Conservation (phyloP, 2,888 invertebrate genomes). For the Lasiommata megera region DNA sequence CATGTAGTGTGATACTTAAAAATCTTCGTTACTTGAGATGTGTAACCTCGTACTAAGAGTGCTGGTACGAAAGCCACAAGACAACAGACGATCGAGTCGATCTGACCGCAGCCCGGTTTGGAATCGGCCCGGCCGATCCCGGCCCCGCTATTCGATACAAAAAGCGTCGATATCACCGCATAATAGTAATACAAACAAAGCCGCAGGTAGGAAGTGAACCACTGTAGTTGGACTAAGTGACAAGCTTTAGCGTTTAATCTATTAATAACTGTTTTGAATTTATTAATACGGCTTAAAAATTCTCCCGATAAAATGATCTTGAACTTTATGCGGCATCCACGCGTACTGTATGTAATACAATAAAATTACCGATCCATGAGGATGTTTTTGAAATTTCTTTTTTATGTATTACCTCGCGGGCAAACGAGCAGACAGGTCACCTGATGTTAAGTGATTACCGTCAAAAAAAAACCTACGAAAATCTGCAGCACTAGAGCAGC, state of each 20-base stretch:
- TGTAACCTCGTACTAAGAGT: neutral
- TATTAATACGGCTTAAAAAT: too few species aligned
- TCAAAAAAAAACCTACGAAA: too few species aligned
- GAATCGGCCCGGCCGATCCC: slow-evolving; percentile 33
- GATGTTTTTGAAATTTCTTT: too few species aligned
- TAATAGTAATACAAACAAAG: slow-evolving; percentile 62
- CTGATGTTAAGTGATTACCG: too few species aligned
- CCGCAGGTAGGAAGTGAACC: slow-evolving; percentile 54
- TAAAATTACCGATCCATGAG: too few species aligned
- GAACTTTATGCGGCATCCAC: too few species aligned
- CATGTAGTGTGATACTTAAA: neutral
- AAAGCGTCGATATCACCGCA: slow-evolving; percentile 57
- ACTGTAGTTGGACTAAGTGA: slow-evolving; percentile 32
- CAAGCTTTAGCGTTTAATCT: slow-evolving; percentile 19
- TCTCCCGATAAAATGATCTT: too few species aligned
- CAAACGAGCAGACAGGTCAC: too few species aligned
- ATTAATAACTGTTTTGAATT: too few species aligned
- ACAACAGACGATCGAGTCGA: slow-evolving; percentile 21
- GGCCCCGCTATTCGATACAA: slow-evolving; percentile 55
- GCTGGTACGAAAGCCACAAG: slow-evolving; percentile 21
- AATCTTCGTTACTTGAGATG: neutral
- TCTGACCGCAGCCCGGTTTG: slow-evolving; percentile 27
- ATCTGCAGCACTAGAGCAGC: too few species aligned
- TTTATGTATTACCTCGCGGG: too few species aligned
- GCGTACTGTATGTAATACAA: too few species aligned